Conservation (phyloP, 2,797 vertebrate genomes). For the Rhynchonycteris naso region DNA sequence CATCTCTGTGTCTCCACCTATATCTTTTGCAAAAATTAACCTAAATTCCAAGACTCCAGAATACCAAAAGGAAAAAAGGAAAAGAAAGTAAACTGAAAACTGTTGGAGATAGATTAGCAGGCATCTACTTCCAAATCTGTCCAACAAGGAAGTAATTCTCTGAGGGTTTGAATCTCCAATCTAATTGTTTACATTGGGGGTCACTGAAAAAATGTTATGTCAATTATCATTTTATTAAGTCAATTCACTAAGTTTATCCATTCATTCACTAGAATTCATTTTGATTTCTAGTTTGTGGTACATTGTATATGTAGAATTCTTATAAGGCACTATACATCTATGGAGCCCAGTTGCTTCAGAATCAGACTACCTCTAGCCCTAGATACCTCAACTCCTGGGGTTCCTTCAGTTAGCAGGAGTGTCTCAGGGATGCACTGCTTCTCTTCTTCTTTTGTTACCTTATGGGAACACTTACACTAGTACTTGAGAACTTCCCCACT, state of each 20-base stretch:
- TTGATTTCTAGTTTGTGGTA: background rate
- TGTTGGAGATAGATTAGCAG: background rate
- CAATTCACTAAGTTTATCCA: background rate
- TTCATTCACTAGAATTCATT: background rate
- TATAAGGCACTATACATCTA: background rate
- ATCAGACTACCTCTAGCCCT: background rate
- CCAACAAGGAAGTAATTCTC: background rate
- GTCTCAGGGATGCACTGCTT: background rate
- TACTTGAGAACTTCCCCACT: background rate
- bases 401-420: background rate
- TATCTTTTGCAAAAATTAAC: background rate
- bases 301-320: background rate
- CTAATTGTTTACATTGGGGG: background rate
- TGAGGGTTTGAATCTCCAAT: background rate
- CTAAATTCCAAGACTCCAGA: background rate
- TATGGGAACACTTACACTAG: background rate
- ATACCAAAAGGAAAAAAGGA: background rate
- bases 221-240: background rate
- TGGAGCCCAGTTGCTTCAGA: background rate
- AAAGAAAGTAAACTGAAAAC: background rate
- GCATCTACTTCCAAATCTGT: background rate
- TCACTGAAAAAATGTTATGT: background rate
- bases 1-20: background rate
- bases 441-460: background rate
- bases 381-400: too few relatives aligned